Base-by-base conservation (phyloP, 2,113 vertebrate species). In the Grammomys dolichurus region DNA sequence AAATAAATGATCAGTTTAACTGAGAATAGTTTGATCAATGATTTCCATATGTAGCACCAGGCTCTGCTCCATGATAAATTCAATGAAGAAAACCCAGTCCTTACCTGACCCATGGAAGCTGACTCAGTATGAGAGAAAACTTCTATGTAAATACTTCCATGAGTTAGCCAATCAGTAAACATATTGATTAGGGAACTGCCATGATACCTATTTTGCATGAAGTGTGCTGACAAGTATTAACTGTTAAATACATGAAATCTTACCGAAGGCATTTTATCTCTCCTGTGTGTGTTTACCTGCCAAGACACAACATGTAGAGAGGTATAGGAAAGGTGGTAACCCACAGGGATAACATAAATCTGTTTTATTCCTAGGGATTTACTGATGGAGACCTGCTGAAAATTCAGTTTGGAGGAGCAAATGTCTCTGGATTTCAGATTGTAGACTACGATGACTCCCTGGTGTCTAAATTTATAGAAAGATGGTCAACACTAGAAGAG, bases 371-470 rank as follows among this genome's bases (percentile, higher is more conserved):
- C 76, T 96, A 99, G 99, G 99, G 99, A 85, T 99, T 99, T 98
- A 99, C 99, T 81, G 99, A 99, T 95, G 99, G 99, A 93, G 99
- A 99, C 97, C 97, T 99, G 81, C 99, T 99, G 94, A 99, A 99
- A 98, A 99, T 99, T 98, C 99, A 99, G 96, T 99, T 99, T 95
- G 99, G 99, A 86, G 99, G 99, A 73, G 99, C 99, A 80, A 99
- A 99, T 2, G 99, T 99, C 80, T 99, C 99, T 67, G 99, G 99
- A 96, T 99, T 99, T 98, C 99, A 99, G 98, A 99, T 99, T 46
- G 99, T 99, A 72, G 99, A 99, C 97, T 99, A 99, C 82, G 99
- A 99, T 56, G 99, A 99, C 97, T 99, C 99, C 46, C 90, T 99
- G 96, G 99, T 99, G 76, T 99, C 99, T 95, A 99, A 99, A 97